phyloP scores from a whole-genome alignment of 1,140 invertebrate species.

The Drosophila prosaltans region DNA sequence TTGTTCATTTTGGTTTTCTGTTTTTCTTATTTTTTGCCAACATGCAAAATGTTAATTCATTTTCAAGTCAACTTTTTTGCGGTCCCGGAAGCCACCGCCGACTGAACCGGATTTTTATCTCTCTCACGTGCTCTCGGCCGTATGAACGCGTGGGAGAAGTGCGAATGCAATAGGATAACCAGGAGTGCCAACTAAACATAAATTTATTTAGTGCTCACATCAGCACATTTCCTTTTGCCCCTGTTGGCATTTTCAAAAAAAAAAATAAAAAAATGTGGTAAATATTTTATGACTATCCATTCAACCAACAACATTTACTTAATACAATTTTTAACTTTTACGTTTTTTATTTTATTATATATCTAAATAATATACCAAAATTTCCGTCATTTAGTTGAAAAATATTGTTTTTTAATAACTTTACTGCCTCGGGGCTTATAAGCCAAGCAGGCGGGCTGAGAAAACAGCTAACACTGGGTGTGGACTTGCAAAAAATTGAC shows the following conservation, averaged over 20 bases:
- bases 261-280: background rate
- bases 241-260: conserved; percentile 21
- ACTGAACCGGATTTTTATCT: conserved; percentile 73
- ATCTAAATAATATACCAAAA: conserved; percentile 68
- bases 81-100: conserved; percentile 24
- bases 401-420: conserved; percentile 76
- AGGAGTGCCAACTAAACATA: conserved; percentile 56
- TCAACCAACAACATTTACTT: background rate
- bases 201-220: conserved; percentile 52
- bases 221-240: conserved; percentile 64
- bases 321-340: conserved; percentile 50
- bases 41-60: conserved; percentile 81
- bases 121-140: conserved; percentile 35
- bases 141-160: conserved; percentile 8
- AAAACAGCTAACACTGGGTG: conserved; percentile 38
- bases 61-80: conserved; percentile 59
- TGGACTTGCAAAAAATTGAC: conserved; percentile 37
- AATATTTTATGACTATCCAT: conserved; percentile 4
- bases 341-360: conserved; percentile 45
- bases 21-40: conserved; percentile 46
- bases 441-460: background rate
- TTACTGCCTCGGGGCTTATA: conserved; percentile 32
- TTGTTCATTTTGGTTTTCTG: conserved; percentile 18
- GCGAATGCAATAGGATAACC: background rate
- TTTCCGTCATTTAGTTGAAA: conserved; percentile 71